These are phyloP conservation scores for Lutraria lutraria DNA, from an alignment of 2,888 invertebrate genomes.

Conservation along the genomic window DNA sequence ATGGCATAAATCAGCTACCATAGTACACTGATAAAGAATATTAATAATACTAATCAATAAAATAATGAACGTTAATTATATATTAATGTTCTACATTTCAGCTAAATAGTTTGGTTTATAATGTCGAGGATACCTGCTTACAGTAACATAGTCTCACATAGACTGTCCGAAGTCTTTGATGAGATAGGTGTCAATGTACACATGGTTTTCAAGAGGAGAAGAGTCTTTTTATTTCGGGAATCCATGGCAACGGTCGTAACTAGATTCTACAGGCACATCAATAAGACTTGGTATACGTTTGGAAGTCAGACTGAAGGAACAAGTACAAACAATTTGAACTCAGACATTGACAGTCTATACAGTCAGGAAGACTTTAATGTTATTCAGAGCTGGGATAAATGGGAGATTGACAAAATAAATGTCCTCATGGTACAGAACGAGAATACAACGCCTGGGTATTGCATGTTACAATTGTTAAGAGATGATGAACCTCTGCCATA, in stretches of 20 bases:
- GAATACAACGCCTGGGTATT: background rate
- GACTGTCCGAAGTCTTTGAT: constrained; percentile 18
- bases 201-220: background rate
- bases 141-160: background rate
- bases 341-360: background rate
- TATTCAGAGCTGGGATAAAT: background rate
- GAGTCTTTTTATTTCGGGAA: background rate
- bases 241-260: background rate
- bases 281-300: background rate
- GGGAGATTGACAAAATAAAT: background rate
- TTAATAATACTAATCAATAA: too few relatives aligned
- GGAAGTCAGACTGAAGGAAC: constrained; percentile 28
- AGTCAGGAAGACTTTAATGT: background rate
- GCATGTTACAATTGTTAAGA: background rate
- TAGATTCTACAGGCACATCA: background rate
- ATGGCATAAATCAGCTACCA: too few relatives aligned
- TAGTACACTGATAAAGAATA: too few relatives aligned
- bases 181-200: constrained; percentile 4
- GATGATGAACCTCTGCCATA: background rate
- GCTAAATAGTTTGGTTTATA: background rate
- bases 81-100: too few relatives aligned
- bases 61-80: too few relatives aligned
- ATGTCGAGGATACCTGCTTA: background rate
- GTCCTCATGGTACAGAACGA: constrained; percentile 4
- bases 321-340: background rate